A percentile compares a stretch with the other conserved stretches of the same genome.
phyloP scores from a whole-genome alignment of 2,113 vertebrate genomes.

The Malurus elegans region DNA sequence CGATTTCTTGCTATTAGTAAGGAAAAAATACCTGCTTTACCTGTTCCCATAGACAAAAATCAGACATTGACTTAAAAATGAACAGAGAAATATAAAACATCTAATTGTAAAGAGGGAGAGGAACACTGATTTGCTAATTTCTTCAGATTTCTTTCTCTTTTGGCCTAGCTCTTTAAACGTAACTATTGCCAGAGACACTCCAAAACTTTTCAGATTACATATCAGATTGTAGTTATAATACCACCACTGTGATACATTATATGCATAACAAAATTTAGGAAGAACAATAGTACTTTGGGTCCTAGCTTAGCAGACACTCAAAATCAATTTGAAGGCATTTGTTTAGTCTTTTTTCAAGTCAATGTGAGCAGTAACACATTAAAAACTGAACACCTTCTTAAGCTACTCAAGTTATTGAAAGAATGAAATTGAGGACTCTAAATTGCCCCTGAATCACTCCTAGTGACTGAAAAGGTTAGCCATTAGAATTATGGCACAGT shows the following conservation, averaged over 20 bases:
- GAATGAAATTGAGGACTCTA: background rate
- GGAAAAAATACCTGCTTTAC: background rate
- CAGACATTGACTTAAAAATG: background rate
- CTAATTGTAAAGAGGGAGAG: background rate
- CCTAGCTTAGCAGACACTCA: background rate
- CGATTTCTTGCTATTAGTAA: background rate
- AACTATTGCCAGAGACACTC: background rate
- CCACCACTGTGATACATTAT: background rate
- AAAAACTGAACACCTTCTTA: background rate
- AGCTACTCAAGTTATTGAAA: background rate
- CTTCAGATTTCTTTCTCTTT: background rate
- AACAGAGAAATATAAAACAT: background rate
- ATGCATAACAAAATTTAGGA: background rate
- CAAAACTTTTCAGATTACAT: background rate
- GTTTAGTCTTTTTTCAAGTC: background rate
- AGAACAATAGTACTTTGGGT: background rate
- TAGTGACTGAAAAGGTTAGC: background rate
- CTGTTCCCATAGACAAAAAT: background rate
- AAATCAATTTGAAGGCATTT: background rate
- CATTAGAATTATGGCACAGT: background rate
- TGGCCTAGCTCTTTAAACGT: background rate
- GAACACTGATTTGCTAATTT: background rate
- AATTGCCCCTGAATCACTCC: background rate
- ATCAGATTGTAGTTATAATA: background rate
- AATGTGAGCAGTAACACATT: background rate